Evolutionary conservation across 2,113 vertebrate species (phyloP).

Genomic region (Vanacampus margaritifer): DNA sequence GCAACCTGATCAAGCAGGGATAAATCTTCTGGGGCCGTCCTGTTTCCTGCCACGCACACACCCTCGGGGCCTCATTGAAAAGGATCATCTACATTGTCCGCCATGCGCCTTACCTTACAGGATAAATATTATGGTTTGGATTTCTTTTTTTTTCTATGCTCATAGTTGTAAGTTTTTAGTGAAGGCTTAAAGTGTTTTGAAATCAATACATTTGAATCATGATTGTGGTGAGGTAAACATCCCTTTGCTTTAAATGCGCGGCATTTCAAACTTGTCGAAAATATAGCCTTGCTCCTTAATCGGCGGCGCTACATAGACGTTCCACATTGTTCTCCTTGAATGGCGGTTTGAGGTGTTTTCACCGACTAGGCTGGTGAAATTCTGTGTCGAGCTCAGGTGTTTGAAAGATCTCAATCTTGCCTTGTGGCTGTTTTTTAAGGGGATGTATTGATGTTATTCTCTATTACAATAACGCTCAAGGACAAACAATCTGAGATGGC

Average conservation of each 20-base stretch:
- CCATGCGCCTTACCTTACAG: constrained; percentile 44
- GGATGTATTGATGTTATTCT: constrained; percentile 47
- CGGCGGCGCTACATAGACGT: constrained; percentile 9
- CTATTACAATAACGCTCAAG: constrained; percentile 46
- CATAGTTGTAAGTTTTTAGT: constrained; percentile 12
- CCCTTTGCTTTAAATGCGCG: constrained; percentile 5
- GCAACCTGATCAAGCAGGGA: constrained; percentile 75
- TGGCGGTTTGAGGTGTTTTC: constrained; percentile 34
- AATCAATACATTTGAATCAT: constrained; percentile 27
- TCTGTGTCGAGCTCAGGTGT: constrained; percentile 57
- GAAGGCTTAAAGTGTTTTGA: constrained; percentile 10
- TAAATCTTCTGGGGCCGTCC: constrained; percentile 71
- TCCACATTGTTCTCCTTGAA: constrained; percentile 24
- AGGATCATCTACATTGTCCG: constrained; percentile 62
- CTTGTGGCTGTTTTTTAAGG: constrained; percentile 42
- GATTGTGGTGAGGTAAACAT: constrained; percentile 3
- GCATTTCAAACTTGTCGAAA: constrained; percentile 19
- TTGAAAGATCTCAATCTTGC: constrained; percentile 54
- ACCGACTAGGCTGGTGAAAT: constrained; percentile 40
- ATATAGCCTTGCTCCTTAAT: constrained; percentile 28
- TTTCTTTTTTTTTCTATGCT: neutral
- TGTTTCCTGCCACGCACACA: constrained; percentile 49
- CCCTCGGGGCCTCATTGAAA: constrained; percentile 56
- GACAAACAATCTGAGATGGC: constrained; percentile 51
- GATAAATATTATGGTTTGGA: constrained; percentile 37